Percentiles rank a stretch among this genome's conserved stretches.
These are phyloP conservation scores for Catalaphyllia jardinei DNA, from an alignment of 64 coral and sea anemone genomes.

Conservation along the genomic window DNA sequence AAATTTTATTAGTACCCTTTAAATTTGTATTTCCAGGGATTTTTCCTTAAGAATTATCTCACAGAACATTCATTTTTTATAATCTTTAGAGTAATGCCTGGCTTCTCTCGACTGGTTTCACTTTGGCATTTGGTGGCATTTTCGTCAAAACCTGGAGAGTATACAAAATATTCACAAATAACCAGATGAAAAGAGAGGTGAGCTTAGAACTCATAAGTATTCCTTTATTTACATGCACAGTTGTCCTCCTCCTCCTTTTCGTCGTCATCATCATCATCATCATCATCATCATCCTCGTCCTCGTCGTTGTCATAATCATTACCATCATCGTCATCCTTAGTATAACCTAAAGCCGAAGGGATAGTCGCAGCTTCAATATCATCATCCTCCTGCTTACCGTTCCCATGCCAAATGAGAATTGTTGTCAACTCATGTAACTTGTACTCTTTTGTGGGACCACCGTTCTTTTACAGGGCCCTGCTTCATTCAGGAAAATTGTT, in stretches of 20 bases:
- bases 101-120: slow-evolving; percentile 58
- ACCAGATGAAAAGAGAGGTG: slow-evolving; percentile 68
- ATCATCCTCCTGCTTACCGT: no score
- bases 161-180: slow-evolving; percentile 85
- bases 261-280: not conserved
- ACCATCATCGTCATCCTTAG: not conserved
- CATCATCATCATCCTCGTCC: not conserved
- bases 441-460: no score
- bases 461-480: no score
- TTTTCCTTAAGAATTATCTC: no score
- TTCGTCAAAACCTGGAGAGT: slow-evolving; percentile 79
- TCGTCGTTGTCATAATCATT: not conserved
- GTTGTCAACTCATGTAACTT: no score
- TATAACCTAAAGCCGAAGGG: not conserved
- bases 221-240: not conserved
- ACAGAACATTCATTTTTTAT: no score
- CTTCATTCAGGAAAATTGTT: no score
- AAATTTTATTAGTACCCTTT: not conserved
- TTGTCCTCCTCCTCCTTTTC: not conserved
- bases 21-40: no score
- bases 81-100: slow-evolving; percentile 25
- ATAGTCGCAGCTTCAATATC: not conserved
- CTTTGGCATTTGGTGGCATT: slow-evolving; percentile 69
- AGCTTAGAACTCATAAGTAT: not conserved
- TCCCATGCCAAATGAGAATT: not conserved